Evolutionary conservation across 2,113 vertebrate species (phyloP).

Genomic region (Oncorhynchus masou): DNA sequence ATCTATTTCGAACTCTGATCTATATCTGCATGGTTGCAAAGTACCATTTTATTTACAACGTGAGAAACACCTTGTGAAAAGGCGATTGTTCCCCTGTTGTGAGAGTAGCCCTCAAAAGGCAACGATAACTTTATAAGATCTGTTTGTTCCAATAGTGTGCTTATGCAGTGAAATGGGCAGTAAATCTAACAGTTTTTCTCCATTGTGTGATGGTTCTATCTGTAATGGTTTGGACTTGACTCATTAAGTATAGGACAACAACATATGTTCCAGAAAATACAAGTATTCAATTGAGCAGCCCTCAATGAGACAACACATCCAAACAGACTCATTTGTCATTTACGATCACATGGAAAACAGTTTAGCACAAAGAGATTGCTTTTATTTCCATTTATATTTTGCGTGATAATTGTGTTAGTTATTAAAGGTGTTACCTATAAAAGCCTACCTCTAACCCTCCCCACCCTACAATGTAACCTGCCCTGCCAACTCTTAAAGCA

Average conservation of each 20-base stretch:
- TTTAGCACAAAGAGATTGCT: not conserved
- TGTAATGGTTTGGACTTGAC: not conserved
- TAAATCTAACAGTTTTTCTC: not conserved
- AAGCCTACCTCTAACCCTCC: not conserved
- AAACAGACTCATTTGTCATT: too few relatives aligned
- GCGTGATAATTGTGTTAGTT: not conserved
- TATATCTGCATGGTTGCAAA: not conserved
- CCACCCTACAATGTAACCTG: constrained; percentile 14
- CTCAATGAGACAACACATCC: not conserved
- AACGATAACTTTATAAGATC: constrained; percentile 62
- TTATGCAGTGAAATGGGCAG: constrained; percentile 4
- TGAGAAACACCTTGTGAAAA: constrained; percentile 17
- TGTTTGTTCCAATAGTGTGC: constrained; percentile 41
- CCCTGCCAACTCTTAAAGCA: constrained; percentile 68
- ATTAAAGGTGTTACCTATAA: not conserved
- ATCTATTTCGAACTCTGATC: not conserved
- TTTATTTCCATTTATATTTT: not conserved
- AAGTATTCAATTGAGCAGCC: not conserved
- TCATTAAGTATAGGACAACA: not conserved
- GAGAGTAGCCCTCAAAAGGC: constrained; percentile 59
- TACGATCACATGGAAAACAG: too few relatives aligned
- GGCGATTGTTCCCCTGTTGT: not conserved
- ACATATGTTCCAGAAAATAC: not conserved
- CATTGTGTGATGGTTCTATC: not conserved
- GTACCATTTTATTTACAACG: not conserved